Evolutionary conservation across 2,113 vertebrate species (phyloP).

Genomic region (Prunella himalayana): DNA sequence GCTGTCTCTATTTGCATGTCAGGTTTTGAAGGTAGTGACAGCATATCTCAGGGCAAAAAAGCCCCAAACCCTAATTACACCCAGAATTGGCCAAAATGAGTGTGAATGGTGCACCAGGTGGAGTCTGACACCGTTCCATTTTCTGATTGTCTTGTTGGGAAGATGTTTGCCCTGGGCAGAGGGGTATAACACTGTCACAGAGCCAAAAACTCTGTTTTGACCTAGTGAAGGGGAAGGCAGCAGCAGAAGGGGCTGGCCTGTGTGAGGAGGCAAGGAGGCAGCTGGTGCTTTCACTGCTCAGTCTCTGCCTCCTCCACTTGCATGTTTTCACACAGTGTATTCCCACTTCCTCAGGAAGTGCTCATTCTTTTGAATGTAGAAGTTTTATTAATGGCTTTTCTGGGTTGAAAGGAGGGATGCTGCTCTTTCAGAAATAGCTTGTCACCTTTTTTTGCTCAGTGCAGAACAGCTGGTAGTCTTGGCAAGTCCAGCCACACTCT

Average conservation of each 20-base stretch:
- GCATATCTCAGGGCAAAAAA: background rate
- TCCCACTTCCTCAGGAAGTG: background rate
- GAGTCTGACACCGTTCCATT: background rate
- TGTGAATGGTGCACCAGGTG: background rate
- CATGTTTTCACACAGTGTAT: background rate
- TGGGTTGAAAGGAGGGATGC: background rate
- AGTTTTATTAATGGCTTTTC: background rate
- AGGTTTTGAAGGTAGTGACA: background rate
- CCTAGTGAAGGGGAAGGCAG: background rate
- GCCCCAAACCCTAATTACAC: background rate
- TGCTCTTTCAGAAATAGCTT: background rate
- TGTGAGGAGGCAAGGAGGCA: rapidly evolving
- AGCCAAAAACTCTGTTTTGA: background rate
- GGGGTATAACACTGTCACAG: rapidly evolving
- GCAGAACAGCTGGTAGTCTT: background rate
- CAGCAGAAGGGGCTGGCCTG: background rate
- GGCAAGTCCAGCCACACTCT: background rate
- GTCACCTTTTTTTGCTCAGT: background rate
- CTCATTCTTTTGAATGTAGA: background rate
- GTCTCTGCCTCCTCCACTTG: background rate
- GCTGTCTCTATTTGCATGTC: background rate
- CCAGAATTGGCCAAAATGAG: background rate
- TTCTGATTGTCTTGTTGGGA: background rate
- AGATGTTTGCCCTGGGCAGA: background rate
- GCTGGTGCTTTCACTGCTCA: background rate